Percentiles rank a stretch among this genome's conserved stretches.
Conservation (phyloP, 2,888 invertebrate genomes). For the Dendrolimus pini region DNA sequence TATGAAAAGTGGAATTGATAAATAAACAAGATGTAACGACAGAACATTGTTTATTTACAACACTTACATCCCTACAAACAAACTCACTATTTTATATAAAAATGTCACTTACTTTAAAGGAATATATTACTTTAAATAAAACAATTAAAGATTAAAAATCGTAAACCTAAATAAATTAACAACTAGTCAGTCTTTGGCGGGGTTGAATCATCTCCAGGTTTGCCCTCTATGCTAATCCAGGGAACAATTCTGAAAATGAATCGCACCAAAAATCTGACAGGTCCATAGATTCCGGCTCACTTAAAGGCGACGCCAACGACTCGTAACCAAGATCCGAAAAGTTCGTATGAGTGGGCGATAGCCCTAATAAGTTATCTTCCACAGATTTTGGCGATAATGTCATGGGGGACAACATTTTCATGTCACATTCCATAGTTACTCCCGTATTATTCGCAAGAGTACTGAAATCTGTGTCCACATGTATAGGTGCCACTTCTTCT, state of each 20-base stretch:
- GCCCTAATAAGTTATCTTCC: slow-evolving; percentile 47
- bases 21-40: slow-evolving; percentile 13
- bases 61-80: slow-evolving; percentile 44
- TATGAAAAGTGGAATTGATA: too few species aligned
- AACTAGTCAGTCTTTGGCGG: slow-evolving; percentile 72
- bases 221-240: slow-evolving; percentile 77
- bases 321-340: slow-evolving; percentile 70
- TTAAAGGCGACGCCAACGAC: slow-evolving; percentile 65
- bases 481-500: slow-evolving; percentile 39
- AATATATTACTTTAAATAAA: slow-evolving; percentile 7
- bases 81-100: slow-evolving; percentile 3
- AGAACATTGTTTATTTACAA: slow-evolving; percentile 42
- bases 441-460: slow-evolving; percentile 37
- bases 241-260: slow-evolving; percentile 86
- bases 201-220: slow-evolving; percentile 36
- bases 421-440: slow-evolving; percentile 50
- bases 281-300: slow-evolving; percentile 64
- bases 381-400: slow-evolving; percentile 48
- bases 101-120: neutral
- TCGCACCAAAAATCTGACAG: slow-evolving; percentile 84
- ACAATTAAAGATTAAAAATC: slow-evolving; percentile 16
- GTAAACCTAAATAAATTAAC: slow-evolving; percentile 27
- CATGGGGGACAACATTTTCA: slow-evolving; percentile 67
- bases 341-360: slow-evolving; percentile 61
- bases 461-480: slow-evolving; percentile 45